phyloP scores from a whole-genome alignment of 2,888 invertebrate genomes.

The Agrilus mali region DNA sequence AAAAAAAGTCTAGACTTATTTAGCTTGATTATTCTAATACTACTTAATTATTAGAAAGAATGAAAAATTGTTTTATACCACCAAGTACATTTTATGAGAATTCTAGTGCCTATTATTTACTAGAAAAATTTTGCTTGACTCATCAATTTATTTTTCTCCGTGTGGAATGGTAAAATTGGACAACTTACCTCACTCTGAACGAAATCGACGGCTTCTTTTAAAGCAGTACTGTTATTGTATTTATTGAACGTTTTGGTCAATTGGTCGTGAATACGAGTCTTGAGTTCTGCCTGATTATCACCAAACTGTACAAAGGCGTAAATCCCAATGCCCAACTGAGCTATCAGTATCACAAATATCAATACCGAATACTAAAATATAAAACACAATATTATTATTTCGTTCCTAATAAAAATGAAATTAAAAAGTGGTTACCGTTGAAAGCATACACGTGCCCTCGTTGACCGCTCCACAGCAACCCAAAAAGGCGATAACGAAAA shows the following conservation, averaged over 20 bases:
- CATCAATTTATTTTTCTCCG: too few relatives aligned
- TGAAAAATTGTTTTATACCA: too few relatives aligned
- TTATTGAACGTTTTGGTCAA: constrained; percentile 34
- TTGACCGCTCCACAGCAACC: constrained; percentile 26
- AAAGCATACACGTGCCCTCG: constrained; percentile 26
- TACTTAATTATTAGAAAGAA: too few relatives aligned
- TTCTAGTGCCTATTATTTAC: too few relatives aligned
- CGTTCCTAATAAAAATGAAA: background rate
- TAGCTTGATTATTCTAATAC: too few relatives aligned
- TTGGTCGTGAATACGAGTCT: constrained; percentile 18
- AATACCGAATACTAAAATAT: constrained; percentile 57
- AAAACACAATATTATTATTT: too few relatives aligned
- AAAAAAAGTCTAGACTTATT: too few relatives aligned
- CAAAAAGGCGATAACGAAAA: constrained; percentile 25
- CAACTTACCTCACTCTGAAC: constrained; percentile 46
- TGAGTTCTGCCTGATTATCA: constrained; percentile 37
- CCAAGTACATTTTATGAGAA: too few relatives aligned
- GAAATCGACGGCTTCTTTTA: constrained; percentile 43
- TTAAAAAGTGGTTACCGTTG: constrained; percentile 19
- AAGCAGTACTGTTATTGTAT: constrained; percentile 31
- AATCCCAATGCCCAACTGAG: constrained; percentile 58
- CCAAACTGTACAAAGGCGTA: constrained; percentile 52
- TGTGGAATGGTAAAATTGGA: too few relatives aligned
- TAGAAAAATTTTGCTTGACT: too few relatives aligned
- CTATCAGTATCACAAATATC: constrained; percentile 55